Evolutionary conservation across 2,797 vertebrate genomes (phyloP).

Genomic region (Ptychadena robeensis): DNA sequence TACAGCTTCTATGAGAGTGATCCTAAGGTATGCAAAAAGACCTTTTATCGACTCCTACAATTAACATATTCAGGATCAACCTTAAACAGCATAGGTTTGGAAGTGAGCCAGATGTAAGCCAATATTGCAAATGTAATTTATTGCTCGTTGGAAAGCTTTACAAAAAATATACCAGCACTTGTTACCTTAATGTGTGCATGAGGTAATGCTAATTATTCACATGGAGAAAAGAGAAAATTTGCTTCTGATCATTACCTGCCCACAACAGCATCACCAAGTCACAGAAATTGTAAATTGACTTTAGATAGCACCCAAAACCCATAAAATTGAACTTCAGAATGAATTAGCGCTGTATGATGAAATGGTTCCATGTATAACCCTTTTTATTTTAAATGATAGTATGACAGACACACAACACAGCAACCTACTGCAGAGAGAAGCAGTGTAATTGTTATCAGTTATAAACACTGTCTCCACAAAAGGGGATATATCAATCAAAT

Average conservation of each 20-base stretch:
- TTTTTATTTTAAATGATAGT: conserved; percentile 54
- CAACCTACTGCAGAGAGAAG: conserved; percentile 58
- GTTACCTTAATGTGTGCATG: neutral
- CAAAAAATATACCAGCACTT: conserved; percentile 8
- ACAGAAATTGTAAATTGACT: conserved; percentile 19
- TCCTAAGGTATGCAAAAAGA: no score
- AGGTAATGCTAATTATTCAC: conserved; percentile 29
- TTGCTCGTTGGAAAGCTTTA: neutral
- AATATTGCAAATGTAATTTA: neutral
- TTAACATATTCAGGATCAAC: no score
- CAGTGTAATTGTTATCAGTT: conserved; percentile 59
- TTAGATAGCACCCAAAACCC: conserved; percentile 14
- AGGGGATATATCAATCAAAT: conserved; percentile 62
- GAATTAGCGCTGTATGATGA: conserved; percentile 44
- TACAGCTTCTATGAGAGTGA: no score
- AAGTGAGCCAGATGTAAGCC: neutral
- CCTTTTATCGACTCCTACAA: no score
- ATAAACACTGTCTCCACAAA: conserved; percentile 61
- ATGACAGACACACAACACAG: conserved; percentile 60
- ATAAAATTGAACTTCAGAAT: conserved; percentile 41
- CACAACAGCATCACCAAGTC: conserved; percentile 39
- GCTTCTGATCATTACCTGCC: conserved; percentile 36
- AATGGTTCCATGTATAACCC: conserved; percentile 38
- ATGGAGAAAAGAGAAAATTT: conserved; percentile 3
- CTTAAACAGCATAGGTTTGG: no score